Percentiles rank a stretch among this genome's conserved stretches.
Evolutionary conservation across 2,888 invertebrate genomes (phyloP).

Genomic region (Spialia ferax): DNA sequence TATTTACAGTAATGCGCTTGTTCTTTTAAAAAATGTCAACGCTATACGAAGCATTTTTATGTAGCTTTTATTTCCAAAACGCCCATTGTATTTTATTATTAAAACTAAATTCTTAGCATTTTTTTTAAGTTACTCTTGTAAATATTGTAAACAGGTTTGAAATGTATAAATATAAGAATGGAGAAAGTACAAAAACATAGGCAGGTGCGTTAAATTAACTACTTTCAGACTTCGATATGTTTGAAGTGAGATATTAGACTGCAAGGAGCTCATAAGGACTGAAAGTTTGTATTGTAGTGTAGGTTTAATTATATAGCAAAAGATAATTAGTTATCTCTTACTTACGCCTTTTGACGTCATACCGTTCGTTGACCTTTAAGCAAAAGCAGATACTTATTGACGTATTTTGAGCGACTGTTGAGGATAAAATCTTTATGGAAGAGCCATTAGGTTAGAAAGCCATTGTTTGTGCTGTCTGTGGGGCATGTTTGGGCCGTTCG

Average conservation of each 20-base stretch:
- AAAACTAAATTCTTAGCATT: too few species aligned
- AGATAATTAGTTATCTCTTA: not conserved
- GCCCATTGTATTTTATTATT: not conserved
- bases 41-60: not conserved
- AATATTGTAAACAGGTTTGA: not conserved
- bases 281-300: too few species aligned
- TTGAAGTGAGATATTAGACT: too few species aligned
- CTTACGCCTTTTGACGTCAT: constrained; percentile 26
- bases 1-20: constrained; percentile 11
- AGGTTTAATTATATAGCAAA: too few species aligned
- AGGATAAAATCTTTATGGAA: constrained; percentile 66
- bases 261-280: too few species aligned
- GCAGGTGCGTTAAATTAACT: too few species aligned
- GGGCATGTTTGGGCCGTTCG: constrained; percentile 76
- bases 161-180: too few species aligned
- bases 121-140: too few species aligned
- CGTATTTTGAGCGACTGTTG: constrained; percentile 40
- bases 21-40: not conserved
- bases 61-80: not conserved
- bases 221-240: too few species aligned
- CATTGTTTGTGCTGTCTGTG: constrained; percentile 76
- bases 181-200: too few species aligned
- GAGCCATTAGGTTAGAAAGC: constrained; percentile 69
- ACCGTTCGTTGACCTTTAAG: constrained; percentile 24
- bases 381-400: constrained; percentile 30